Evolutionary conservation across 2,888 invertebrate species (phyloP), one percentile per base, ranked within the genome.

Genomic region (Lamellibrachia satsuma): DNA sequence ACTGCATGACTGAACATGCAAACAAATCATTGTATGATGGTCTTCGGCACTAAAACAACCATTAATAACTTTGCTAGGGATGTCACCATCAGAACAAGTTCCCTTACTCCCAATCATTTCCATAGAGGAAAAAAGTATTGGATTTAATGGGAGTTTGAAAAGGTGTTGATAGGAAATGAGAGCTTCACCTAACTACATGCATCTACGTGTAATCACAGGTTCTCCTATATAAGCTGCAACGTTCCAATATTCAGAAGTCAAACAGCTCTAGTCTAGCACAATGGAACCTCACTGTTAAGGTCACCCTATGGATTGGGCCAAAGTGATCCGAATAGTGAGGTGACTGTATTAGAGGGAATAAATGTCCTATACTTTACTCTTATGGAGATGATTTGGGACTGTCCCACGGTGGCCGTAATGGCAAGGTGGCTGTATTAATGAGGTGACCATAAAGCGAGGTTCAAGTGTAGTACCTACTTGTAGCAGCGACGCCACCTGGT

Each of bases 401-500:
- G 39, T 39, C 39, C 39, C 39, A 39, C 39, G 39, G 39, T 39
- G 39, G 39, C 39, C 39, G 39, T 39, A 39, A 39, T 39, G 39
- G 39, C 39, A 39, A 39, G 39, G 39, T 39, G 39, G 39, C 39
- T 39, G 39, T 39, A 39, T 39, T 39, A 39, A 39, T 39, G 39
- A 39, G 39, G 39, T 39, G 39, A 39, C 39, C 39, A 39, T 39
- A 39, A 39, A 39, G 39, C 39, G 39, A 39, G 39, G 39, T 39
- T 39, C 39, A 39, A 39, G 39, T 39, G 75, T 75, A 22, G 22
- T 22, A 93, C 93, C 92, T 93, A 94, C 94, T 92, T 91, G 92
- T 52, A 94, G 75, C 75, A 75, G 52, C 22, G 39, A 39, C 9
- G 55, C 91, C 39, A 94, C 93, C 75, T 94, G 94, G 27, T 94